phyloP scores from a whole-genome alignment of 2,888 invertebrate species.

The Nomada ruficornis region DNA sequence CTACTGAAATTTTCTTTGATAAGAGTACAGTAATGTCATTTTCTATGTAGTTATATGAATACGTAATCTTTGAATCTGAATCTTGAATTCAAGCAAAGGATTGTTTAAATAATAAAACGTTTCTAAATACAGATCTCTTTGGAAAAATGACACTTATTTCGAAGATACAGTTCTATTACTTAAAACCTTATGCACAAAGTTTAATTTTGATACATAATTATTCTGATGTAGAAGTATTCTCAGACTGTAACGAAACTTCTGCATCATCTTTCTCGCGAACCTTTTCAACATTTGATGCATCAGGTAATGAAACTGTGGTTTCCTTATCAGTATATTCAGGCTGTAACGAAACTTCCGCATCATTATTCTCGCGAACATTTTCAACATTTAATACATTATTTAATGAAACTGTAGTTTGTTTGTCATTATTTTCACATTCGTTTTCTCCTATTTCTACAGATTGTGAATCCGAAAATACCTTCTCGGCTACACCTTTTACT shows the following conservation, averaged over 20 bases:
- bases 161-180: neutral
- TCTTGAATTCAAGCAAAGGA: constrained; percentile 10
- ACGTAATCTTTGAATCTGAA: neutral
- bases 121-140: neutral
- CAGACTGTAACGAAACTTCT: neutral
- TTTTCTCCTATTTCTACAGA: constrained; percentile 10
- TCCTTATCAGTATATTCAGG: neutral
- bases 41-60: neutral
- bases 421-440: neutral
- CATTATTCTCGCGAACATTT: neutral
- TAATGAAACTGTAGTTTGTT: neutral
- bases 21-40: constrained; percentile 19
- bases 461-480: neutral
- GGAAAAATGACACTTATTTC: neutral
- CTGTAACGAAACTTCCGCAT: neutral
- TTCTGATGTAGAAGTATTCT: neutral
- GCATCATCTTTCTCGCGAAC: neutral
- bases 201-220: constrained; percentile 27
- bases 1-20: constrained; percentile 32
- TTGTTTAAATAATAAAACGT: constrained; percentile 13
- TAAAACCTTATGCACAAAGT: constrained; percentile 8
- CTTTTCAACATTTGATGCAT: neutral
- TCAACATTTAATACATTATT: neutral
- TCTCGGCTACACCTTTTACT: neutral
- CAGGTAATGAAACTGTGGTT: neutral